Evolutionary conservation across 2,888 invertebrate species (phyloP).

Genomic region (Oscheius sp.): DNA sequence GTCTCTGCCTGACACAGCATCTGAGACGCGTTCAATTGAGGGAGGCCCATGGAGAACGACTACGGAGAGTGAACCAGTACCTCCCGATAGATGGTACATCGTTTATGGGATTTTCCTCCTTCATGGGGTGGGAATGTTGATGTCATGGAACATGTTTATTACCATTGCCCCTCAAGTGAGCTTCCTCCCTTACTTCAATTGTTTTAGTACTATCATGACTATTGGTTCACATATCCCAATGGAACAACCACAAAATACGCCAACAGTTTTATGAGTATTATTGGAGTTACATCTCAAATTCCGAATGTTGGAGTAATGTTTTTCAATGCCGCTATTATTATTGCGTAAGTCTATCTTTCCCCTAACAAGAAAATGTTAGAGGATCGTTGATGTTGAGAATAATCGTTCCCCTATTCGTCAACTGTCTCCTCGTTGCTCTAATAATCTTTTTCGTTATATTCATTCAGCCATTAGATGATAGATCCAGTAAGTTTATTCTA

Average conservation of each 20-base stretch:
- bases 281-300: conserved; percentile 89
- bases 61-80: background rate
- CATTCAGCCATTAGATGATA: conserved; percentile 63
- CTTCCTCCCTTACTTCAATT: background rate
- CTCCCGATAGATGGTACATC: conserved; percentile 37
- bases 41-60: conserved; percentile 1
- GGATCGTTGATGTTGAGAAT: conserved; percentile 88
- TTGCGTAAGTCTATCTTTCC: conserved; percentile 4
- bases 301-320: conserved; percentile 89
- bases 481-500: conserved; percentile 6
- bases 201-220: conserved; percentile 78
- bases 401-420: conserved; percentile 73
- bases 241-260: conserved; percentile 74
- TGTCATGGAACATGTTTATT: conserved; percentile 57
- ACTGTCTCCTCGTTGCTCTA: conserved; percentile 70
- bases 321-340: conserved; percentile 63
- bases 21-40: background rate
- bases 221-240: conserved; percentile 78
- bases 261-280: conserved; percentile 83
- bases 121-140: conserved; percentile 55
- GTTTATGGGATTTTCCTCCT: conserved; percentile 53
- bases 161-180: conserved; percentile 50
- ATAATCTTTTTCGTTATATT: conserved; percentile 73
- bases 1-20: background rate
- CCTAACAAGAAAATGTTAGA: conserved; percentile 70